phyloP scores from a whole-genome alignment of 2,113 vertebrate genomes.

The Malurus cyaneus region DNA sequence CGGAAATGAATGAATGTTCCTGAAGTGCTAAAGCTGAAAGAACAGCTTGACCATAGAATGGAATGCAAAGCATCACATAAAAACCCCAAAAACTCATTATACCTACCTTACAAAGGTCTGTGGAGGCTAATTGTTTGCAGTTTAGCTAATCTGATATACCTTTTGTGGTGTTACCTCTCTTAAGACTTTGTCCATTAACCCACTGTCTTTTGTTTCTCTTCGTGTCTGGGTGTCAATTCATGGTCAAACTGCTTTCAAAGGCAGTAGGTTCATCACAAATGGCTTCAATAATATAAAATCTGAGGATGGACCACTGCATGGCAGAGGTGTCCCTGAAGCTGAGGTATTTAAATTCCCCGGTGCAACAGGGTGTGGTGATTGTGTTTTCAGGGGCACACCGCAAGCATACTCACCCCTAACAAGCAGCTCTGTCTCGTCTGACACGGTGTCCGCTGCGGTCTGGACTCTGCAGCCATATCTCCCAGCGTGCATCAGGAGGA shows the following conservation, averaged over 20 bases:
- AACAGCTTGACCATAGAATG: background rate
- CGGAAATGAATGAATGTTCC: background rate
- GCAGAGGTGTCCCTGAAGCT: background rate
- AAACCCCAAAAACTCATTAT: background rate
- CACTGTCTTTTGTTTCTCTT: background rate
- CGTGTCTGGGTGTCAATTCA: background rate
- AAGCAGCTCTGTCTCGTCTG: constrained; percentile 90
- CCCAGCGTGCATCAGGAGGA: constrained; percentile 93
- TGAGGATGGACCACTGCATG: background rate
- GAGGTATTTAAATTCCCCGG: constrained; percentile 6
- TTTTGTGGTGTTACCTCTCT: background rate
- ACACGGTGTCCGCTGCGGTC: constrained; percentile 88
- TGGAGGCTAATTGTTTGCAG: background rate
- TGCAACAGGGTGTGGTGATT: constrained; percentile 32
- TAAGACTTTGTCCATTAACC: background rate
- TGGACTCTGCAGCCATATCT: constrained; percentile 92
- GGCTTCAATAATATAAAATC: background rate
- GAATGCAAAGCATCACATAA: background rate
- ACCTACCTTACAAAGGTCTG: background rate
- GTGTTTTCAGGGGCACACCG: constrained; percentile 18
- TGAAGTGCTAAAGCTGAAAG: background rate
- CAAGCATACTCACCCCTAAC: constrained; percentile 88
- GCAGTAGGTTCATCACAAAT: constrained; percentile 6
- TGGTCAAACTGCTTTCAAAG: constrained; percentile 16
- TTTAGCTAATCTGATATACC: background rate